Percentiles rank a stretch among this genome's conserved stretches.
Evolutionary conservation across 2,113 vertebrate genomes (phyloP).

Genomic region (Poeciliopsis prolifica): DNA sequence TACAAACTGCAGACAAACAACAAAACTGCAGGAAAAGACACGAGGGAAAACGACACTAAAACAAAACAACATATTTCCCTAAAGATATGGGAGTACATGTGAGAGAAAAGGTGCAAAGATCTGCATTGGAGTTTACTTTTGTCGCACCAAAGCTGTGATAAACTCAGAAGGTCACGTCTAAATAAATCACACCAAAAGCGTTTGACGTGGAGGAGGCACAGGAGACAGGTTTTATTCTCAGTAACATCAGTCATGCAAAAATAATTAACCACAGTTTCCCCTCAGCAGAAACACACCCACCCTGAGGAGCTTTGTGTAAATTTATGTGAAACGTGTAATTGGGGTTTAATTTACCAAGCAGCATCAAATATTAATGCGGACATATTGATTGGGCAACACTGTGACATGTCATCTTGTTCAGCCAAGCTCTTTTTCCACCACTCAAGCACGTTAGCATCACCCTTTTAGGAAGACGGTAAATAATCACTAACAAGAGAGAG

Average conservation of each 20-base stretch:
- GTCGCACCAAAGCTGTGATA: background rate
- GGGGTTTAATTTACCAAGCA: constrained; percentile 3
- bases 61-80: too few species aligned
- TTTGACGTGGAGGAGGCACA: constrained; percentile 4
- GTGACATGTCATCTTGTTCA: constrained; percentile 18
- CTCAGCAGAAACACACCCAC: background rate
- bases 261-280: background rate
- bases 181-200: background rate
- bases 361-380: constrained; percentile 33
- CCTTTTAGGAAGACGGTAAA: constrained; percentile 9
- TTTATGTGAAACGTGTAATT: constrained; percentile 11
- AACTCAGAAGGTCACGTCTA: constrained; percentile 6
- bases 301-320: background rate
- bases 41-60: too few species aligned
- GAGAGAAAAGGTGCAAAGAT: constrained; percentile 1
- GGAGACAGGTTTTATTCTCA: background rate
- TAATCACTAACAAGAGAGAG: constrained; percentile 21
- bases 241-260: constrained; percentile 1
- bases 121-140: background rate
- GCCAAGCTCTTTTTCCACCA: constrained; percentile 17
- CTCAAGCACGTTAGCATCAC: constrained; percentile 4
- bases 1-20: background rate
- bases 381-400: constrained; percentile 23
- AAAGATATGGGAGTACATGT: background rate
- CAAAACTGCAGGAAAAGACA: background rate